Percentiles rank a stretch among this genome's conserved stretches.
These are phyloP conservation scores for Atta texana DNA, from an alignment of 1,140 invertebrate genomes.

Conservation along the genomic window DNA sequence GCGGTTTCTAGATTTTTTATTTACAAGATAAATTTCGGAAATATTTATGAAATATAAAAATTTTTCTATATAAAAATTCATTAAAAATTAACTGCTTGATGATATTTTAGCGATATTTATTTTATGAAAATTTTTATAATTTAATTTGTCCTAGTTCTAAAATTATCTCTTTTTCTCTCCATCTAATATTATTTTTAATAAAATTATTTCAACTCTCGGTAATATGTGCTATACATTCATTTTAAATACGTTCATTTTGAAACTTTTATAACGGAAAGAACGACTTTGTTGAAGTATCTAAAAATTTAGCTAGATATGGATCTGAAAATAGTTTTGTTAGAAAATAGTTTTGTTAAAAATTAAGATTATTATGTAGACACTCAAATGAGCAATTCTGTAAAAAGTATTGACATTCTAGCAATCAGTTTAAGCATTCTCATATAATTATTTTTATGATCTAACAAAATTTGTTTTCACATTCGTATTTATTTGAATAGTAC, in stretches of 20 bases:
- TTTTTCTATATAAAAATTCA: background rate
- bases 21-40: background rate
- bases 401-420: too few relatives aligned
- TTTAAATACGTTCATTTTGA: background rate
- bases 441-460: too few relatives aligned
- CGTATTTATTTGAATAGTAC: too few relatives aligned
- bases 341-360: too few relatives aligned
- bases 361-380: too few relatives aligned
- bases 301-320: too few relatives aligned
- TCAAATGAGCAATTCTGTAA: too few relatives aligned
- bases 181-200: background rate
- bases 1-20: background rate
- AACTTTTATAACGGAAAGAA: background rate
- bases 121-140: background rate
- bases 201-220: background rate
- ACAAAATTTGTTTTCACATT: too few relatives aligned
- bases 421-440: too few relatives aligned
- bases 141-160: background rate
- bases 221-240: background rate
- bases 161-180: background rate
- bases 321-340: too few relatives aligned
- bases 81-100: background rate
- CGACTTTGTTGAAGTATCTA: too few relatives aligned
- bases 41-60: background rate
- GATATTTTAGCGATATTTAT: background rate